Percentiles rank a stretch among this genome's conserved stretches.
Evolutionary conservation across 2,113 vertebrate genomes (phyloP).

Genomic region (Macaca fascicularis): T2T-MFA8v1.1 NC_088375.1:100020001-100020500

Average conservation of each 20-base stretch:
- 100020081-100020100: conserved; percentile 97
- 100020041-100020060: conserved; percentile 97
- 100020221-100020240: background rate
- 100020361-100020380: background rate
- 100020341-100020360: background rate
- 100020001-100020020: conserved; percentile 89
- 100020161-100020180: background rate
- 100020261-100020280: background rate
- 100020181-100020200: background rate
- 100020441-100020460: background rate
- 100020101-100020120: conserved; percentile 95
- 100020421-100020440: background rate
- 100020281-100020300: background rate
- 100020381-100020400: too few species aligned
- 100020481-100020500: background rate
- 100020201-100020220: background rate
- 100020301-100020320: background rate
- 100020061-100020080: conserved; percentile 95
- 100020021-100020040: conserved; percentile 90
- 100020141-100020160: conserved; percentile 84
- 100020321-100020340: background rate
- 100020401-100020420: background rate
- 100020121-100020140: conserved; percentile 96
- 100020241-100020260: background rate
- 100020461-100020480: background rate